Percentiles rank a stretch among this genome's conserved stretches.
Evolutionary conservation across 2,113 vertebrate genomes (phyloP).

Genomic region (Archilochus colubris): DNA sequence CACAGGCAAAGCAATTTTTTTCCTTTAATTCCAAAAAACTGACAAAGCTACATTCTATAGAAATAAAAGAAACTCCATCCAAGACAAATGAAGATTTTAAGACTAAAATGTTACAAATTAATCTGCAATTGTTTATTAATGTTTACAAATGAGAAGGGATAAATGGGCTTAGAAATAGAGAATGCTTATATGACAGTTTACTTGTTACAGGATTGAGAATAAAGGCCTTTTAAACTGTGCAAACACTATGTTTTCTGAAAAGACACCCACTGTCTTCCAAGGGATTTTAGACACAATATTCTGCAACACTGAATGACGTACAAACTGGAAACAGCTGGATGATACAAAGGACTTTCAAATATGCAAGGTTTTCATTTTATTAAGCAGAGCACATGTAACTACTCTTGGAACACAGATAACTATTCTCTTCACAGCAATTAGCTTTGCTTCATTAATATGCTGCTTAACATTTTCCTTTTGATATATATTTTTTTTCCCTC

Average conservation of each 20-base stretch:
- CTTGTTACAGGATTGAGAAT: not conserved
- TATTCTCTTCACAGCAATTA: constrained; percentile 49
- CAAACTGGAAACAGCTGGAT: constrained; percentile 27
- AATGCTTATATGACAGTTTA: not conserved
- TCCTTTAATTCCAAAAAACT: not conserved
- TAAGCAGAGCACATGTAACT: constrained; percentile 41
- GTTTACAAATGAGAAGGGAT: not conserved
- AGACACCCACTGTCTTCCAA: not conserved
- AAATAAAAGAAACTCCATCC: not conserved
- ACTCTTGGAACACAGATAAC: constrained; percentile 37
- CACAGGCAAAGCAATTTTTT: not conserved
- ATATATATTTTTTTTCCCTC: not conserved
- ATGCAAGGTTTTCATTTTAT: constrained; percentile 31
- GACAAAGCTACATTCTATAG: not conserved
- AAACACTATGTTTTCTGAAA: not conserved
- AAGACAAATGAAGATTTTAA: not conserved
- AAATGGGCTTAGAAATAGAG: not conserved
- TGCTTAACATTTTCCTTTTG: constrained; percentile 26
- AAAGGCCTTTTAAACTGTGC: not conserved
- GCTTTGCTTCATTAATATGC: constrained; percentile 39
- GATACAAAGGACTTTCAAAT: constrained; percentile 25
- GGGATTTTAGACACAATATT: not conserved
- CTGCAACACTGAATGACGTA: not conserved
- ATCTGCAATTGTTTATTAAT: not conserved
- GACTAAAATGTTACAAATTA: not conserved